A percentile compares a stretch with the other conserved stretches of the same genome.
phyloP scores from a whole-genome alignment of 2,113 vertebrate genomes.

The Condylura cristata region DNA sequence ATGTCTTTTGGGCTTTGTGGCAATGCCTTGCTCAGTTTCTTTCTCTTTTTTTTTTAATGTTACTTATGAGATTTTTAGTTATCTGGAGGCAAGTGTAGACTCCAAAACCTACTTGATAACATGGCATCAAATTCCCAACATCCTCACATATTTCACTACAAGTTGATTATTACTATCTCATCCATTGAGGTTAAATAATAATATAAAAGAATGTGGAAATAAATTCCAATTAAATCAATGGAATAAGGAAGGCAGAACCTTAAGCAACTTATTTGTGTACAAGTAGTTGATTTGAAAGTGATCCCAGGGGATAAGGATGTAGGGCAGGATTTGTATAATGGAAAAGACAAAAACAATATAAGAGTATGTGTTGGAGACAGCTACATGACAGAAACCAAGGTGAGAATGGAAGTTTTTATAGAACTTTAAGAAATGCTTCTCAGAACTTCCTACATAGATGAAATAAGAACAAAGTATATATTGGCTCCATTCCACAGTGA shows the following conservation, averaged over 20 bases:
- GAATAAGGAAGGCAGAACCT: not conserved
- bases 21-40: not conserved
- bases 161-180: not conserved
- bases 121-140: not conserved
- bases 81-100: not conserved
- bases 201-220: not conserved
- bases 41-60: not conserved
- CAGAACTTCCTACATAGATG: not conserved
- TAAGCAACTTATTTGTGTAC: not conserved
- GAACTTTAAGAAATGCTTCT: not conserved
- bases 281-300: not conserved
- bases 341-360: not conserved
- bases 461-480: not conserved
- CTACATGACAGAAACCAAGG: not conserved
- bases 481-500: not conserved
- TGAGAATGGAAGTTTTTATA: not conserved
- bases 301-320: not conserved
- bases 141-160: not conserved
- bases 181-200: not conserved
- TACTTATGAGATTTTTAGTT: not conserved
- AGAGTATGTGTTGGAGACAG: not conserved
- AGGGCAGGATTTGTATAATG: not conserved
- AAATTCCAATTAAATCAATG: not conserved
- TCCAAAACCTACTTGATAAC: not conserved
- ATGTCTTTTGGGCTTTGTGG: not conserved